phyloP scores from a whole-genome alignment of 92 coral and sea anemone genomes.

The Phenganax marumi region DNA sequence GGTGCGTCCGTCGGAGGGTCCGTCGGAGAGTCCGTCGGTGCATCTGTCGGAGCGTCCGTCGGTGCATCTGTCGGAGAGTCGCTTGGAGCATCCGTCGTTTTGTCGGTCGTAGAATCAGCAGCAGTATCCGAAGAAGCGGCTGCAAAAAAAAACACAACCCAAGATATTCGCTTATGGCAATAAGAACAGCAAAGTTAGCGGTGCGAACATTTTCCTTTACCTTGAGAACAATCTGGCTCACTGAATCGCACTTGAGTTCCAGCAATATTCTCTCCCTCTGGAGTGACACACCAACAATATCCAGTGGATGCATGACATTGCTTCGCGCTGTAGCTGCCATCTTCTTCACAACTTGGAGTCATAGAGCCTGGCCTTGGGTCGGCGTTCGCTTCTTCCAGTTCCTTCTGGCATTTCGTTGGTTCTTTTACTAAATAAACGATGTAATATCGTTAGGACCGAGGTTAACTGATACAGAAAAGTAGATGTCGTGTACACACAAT shows the following conservation, averaged over 20 bases:
- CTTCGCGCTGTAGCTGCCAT: slow-evolving; percentile 24
- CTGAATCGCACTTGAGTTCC: slow-evolving; percentile 12
- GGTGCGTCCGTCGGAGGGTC: neutral
- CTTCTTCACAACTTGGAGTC: slow-evolving; percentile 19
- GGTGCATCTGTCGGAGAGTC: neutral
- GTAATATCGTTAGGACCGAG: neutral
- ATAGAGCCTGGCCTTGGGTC: neutral
- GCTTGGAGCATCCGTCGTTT: neutral
- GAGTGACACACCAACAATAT: slow-evolving; percentile 35
- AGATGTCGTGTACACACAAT: neutral
- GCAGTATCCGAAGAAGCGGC: neutral
- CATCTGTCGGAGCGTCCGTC: neutral
- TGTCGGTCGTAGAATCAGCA: neutral
- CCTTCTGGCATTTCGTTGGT: neutral
- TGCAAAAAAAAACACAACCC: neutral
- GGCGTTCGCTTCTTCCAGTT: neutral
- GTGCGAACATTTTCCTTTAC: neutral
- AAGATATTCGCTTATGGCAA: neutral
- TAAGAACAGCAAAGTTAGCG: neutral
- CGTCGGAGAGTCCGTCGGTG: neutral
- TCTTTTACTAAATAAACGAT: no score
- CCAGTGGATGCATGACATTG: slow-evolving; percentile 19
- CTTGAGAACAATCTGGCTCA: slow-evolving; percentile 18
- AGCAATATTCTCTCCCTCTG: neutral
- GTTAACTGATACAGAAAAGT: neutral